Conservation (phyloP, 2,113 vertebrate genomes). For the Plestiodon gilberti region DNA sequence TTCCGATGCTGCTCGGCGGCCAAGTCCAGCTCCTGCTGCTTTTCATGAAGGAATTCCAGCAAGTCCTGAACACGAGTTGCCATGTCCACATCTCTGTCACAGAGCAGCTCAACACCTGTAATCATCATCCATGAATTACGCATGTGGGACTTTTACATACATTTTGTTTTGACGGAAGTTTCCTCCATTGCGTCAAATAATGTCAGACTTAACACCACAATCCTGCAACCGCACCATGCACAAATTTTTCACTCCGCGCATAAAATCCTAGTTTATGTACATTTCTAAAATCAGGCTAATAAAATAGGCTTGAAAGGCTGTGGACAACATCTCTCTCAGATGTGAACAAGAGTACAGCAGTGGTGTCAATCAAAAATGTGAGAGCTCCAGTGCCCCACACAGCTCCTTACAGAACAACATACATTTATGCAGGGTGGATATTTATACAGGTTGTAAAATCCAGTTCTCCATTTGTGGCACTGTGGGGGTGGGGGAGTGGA, state of each 20-base stretch:
- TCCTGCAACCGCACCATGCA: not conserved
- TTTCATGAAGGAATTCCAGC: conserved; percentile 97
- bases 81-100: conserved; percentile 97
- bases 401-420: not conserved
- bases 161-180: too few relatives aligned
- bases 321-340: too few relatives aligned
- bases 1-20: conserved; percentile 94
- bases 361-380: too few relatives aligned
- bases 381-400: not conserved
- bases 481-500: not conserved
- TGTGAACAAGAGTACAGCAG: too few relatives aligned
- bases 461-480: not conserved
- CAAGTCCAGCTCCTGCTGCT: conserved; percentile 94
- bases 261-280: too few relatives aligned
- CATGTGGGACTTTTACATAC: not conserved
- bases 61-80: conserved; percentile 94
- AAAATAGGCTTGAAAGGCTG: too few relatives aligned
- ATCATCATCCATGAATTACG: rapidly evolving
- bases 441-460: not conserved
- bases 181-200: too few relatives aligned
- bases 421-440: not conserved
- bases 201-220: not conserved
- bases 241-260: too few relatives aligned
- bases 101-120: conserved; percentile 94
- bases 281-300: not conserved